phyloP scores from a whole-genome alignment of 2,888 invertebrate species.

The Hoplodrina ambigua region DNA sequence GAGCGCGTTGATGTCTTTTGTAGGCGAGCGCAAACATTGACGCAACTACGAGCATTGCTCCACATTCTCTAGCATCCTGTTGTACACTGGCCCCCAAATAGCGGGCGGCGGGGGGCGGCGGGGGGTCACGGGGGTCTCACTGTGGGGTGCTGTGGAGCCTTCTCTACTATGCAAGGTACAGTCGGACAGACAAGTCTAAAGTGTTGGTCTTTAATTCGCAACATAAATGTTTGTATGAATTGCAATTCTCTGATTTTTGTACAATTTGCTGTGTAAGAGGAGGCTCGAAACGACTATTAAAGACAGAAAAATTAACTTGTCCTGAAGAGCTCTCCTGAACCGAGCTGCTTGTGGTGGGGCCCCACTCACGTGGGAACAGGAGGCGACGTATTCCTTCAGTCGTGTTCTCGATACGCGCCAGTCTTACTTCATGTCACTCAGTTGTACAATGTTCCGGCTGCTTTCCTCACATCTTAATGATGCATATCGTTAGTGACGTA shows the following conservation, averaged over 20 bases:
- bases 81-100: slow-evolving; percentile 48
- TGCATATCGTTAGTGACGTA: too few relatives aligned
- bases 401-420: too few relatives aligned
- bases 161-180: slow-evolving; percentile 25
- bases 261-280: too few relatives aligned
- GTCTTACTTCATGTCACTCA: too few relatives aligned
- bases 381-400: too few relatives aligned
- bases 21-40: slow-evolving; percentile 33
- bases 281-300: too few relatives aligned
- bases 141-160: slow-evolving; percentile 52
- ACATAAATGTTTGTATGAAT: not conserved
- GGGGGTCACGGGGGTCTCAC: slow-evolving; percentile 42
- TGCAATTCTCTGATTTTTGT: not conserved
- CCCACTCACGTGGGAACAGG: too few relatives aligned
- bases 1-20: slow-evolving; percentile 68
- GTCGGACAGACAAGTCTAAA: slow-evolving; percentile 28
- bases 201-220: not conserved
- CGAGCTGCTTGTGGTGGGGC: too few relatives aligned
- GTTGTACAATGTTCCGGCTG: too few relatives aligned
- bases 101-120: not conserved
- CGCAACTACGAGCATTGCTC: not conserved
- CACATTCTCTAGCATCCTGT: slow-evolving; percentile 34
- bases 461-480: too few relatives aligned
- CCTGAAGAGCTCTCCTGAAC: too few relatives aligned
- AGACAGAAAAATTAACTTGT: too few relatives aligned